Percentiles rank a stretch among this genome's conserved stretches.
phyloP scores from a whole-genome alignment of 2,797 vertebrate species.

The Alexandromys oeconomus region DNA sequence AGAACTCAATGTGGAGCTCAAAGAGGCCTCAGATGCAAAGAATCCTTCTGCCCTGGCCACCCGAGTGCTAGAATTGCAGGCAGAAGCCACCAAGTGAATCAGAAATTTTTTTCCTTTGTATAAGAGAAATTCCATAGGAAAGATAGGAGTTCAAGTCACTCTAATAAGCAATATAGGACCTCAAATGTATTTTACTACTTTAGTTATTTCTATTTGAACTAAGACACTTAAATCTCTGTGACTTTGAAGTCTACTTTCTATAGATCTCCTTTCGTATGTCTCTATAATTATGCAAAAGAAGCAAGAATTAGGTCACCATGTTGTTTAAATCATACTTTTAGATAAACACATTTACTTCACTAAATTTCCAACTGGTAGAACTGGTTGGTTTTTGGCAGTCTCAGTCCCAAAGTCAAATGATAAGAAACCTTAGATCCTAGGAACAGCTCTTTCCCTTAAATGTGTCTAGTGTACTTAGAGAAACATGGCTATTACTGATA shows the following conservation, averaged over 20 bases:
- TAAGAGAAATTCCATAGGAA: conserved; percentile 38
- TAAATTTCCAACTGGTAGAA: conserved; percentile 33
- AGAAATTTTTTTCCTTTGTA: not conserved
- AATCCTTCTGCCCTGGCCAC: not conserved
- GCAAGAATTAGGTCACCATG: conserved; percentile 32
- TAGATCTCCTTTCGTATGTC: not conserved
- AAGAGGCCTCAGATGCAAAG: not conserved
- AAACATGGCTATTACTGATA: not conserved
- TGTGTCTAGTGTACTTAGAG: not conserved
- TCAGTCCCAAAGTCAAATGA: not conserved
- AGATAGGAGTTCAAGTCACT: conserved; percentile 18
- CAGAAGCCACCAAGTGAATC: not conserved
- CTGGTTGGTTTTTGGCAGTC: not conserved
- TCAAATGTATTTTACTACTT: conserved; percentile 39
- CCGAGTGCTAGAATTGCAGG: not conserved
- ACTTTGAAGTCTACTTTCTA: conserved; percentile 34
- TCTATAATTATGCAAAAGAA: conserved; percentile 19
- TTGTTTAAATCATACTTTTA: conserved; percentile 14
- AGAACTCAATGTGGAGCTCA: not conserved
- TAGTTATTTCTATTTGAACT: conserved; percentile 20
- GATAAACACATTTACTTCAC: conserved; percentile 37
- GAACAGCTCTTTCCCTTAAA: not conserved
- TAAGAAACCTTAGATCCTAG: not conserved
- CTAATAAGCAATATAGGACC: conserved; percentile 5
- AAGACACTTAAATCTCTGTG: conserved; percentile 31